Conservation (phyloP, 2,888 invertebrate genomes). For the Pyrgus malvae region DNA sequence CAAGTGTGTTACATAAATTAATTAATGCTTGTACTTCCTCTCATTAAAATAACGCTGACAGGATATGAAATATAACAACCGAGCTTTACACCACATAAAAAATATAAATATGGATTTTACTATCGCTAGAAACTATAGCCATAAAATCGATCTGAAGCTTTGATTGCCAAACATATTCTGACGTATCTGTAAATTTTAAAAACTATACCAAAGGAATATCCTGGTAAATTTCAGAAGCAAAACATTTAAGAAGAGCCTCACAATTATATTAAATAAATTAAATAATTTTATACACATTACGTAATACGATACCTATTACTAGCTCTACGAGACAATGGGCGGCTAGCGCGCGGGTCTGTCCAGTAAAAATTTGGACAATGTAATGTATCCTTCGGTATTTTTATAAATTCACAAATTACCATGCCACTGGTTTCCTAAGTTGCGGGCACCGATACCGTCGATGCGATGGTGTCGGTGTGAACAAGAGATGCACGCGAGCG, state of each 20-base stretch:
- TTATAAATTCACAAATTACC: constrained; percentile 66
- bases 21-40: constrained; percentile 6
- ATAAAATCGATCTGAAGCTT: constrained; percentile 30
- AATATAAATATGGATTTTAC: constrained; percentile 25
- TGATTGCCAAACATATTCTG: constrained; percentile 32
- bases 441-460: constrained; percentile 48
- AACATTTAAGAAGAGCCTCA: background rate
- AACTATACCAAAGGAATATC: constrained; percentile 2
- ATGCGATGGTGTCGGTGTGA: constrained; percentile 38
- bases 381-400: constrained; percentile 43
- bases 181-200: constrained; percentile 24
- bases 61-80: constrained; percentile 10
- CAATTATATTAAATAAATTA: constrained; percentile 26
- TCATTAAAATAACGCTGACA: constrained; percentile 15
- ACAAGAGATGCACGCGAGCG: constrained; percentile 47
- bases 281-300: constrained; percentile 47
- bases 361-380: constrained; percentile 37
- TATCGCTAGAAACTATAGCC: constrained; percentile 17
- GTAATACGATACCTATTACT: constrained; percentile 70
- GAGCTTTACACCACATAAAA: constrained; percentile 23
- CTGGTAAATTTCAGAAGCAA: background rate
- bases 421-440: constrained; percentile 66
- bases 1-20: constrained; percentile 10
- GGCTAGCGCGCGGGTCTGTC: constrained; percentile 55
- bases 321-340: constrained; percentile 58